Evolutionary conservation across 2,113 vertebrate genomes (phyloP), one percentile per base, ranked within the genome.

Genomic region (Tragulus kanchil): DNA sequence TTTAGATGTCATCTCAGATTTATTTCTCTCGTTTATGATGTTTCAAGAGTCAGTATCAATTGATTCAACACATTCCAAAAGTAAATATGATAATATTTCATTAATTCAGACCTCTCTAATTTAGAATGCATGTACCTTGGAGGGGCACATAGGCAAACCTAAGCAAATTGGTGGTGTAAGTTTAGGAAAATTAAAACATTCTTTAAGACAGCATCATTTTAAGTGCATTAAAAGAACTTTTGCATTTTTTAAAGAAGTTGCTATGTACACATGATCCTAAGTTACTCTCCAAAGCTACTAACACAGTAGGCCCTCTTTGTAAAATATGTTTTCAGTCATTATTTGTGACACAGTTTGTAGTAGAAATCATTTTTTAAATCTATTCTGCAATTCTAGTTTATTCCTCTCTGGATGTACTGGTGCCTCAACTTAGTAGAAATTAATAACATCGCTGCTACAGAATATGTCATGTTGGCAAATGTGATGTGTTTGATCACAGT

Each of bases 1-100:
- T 85, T 81, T 67, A 50, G 42, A 50, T 64, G 45, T 91, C 14
- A 2, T 82, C 75, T 36, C 42, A 85, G 58, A 88, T 73, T 96
- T 56, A 69, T 92, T 92, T 94, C 61, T 64, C 73, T 28, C 17
- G 9, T 42, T 93, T 71, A 82, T 62, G 16, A 13, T 71, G 28
- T 95, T 90, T 89, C 25, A 36, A 65, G n/a, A 79, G 19, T 95
- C 90, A 96, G 15, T 92, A 96, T 65, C 92, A 84, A 85, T 69
- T 64, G 28, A 59, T 62, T 87, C 52, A 61, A 88, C 48, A 87
- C 15, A 19, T 95, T 77, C 52, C 64, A 81, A 89, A 94, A 78
- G 56, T 48, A 90, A 65, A 62, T 45, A 88, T 15, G 67, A 86
- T 64, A 82, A 65, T 8, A 62, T 50, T 26, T 81, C 89, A 88